Conservation (phyloP, 1,140 invertebrate genomes). For the Mercenaria mercenaria region DNA sequence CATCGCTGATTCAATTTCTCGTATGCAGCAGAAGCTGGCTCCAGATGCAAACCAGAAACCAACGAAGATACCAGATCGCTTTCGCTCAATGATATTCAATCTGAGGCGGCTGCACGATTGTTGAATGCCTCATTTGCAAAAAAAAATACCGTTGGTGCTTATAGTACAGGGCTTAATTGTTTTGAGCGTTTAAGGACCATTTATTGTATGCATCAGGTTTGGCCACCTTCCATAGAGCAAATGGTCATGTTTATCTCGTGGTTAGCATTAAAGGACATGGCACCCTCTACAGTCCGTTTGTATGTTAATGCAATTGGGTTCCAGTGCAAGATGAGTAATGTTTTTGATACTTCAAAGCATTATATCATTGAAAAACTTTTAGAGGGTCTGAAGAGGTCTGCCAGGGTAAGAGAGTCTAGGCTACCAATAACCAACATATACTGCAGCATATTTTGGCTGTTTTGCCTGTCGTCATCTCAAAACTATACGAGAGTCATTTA, state of each 20-base stretch:
- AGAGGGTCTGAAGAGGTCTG: neutral
- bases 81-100: constrained; percentile 6
- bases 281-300: neutral
- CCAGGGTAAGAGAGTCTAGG: neutral
- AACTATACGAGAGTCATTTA: constrained; percentile 39
- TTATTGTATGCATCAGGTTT: neutral
- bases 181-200: neutral
- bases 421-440: constrained; percentile 38
- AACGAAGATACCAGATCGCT: neutral
- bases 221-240: constrained; percentile 3
- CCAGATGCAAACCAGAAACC: constrained; percentile 16
- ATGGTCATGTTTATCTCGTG: constrained; percentile 22
- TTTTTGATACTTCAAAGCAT: neutral
- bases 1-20: constrained; percentile 51
- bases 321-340: neutral
- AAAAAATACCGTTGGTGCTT: neutral
- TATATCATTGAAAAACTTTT: constrained; percentile 13
- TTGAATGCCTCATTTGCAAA: neutral
- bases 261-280: neutral
- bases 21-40: constrained; percentile 14
- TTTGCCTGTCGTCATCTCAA: neutral
- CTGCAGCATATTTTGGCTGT: neutral
- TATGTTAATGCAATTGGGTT: constrained; percentile 27
- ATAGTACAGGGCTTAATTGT: neutral
- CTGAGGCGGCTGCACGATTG: constrained; percentile 1